Percentiles rank a stretch among this genome's conserved stretches.
Evolutionary conservation across 35 echinoderm and acorn worm species (phyloP).

Genomic region (Apostichopus parvimensis): DNA sequence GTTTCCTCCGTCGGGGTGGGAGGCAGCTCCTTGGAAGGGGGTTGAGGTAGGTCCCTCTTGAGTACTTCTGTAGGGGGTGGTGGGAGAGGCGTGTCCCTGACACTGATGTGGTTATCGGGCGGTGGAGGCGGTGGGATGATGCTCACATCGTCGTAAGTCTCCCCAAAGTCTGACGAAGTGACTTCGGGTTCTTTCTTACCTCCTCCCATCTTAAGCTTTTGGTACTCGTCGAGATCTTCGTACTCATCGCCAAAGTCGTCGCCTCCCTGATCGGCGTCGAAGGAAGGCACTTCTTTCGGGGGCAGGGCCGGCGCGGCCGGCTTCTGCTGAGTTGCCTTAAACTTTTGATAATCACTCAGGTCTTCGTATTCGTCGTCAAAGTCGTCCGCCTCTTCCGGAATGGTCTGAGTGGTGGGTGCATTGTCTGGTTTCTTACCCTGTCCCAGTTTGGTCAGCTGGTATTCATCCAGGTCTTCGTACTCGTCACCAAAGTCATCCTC

Average conservation of each 20-base stretch:
- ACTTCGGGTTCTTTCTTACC: conserved; percentile 10
- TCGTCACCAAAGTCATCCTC: conserved; percentile 55
- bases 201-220: conserved; percentile 11
- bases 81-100: conserved; percentile 1
- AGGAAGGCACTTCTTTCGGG: conserved; percentile 1
- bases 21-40: conserved; percentile 16
- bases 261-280: neutral
- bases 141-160: conserved; percentile 72
- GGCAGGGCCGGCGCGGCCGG: neutral
- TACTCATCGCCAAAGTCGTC: conserved; percentile 82
- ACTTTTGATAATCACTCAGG: conserved; percentile 4
- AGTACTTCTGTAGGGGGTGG: conserved; percentile 44
- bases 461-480: conserved; percentile 5
- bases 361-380: conserved; percentile 17
- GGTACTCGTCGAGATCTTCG: conserved; percentile 49
- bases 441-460: conserved; percentile 1
- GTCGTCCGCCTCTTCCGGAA: neutral
- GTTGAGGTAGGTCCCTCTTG: conserved; percentile 20
- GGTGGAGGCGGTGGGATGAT: neutral
- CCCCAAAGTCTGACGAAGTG: conserved; percentile 24
- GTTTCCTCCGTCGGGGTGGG: neutral
- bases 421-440: neutral
- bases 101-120: neutral
- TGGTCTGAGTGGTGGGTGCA: neutral
- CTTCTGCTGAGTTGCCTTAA: neutral